Evolutionary conservation across 2,888 invertebrate genomes (phyloP).

Genomic region (Amiota minor): DNA sequence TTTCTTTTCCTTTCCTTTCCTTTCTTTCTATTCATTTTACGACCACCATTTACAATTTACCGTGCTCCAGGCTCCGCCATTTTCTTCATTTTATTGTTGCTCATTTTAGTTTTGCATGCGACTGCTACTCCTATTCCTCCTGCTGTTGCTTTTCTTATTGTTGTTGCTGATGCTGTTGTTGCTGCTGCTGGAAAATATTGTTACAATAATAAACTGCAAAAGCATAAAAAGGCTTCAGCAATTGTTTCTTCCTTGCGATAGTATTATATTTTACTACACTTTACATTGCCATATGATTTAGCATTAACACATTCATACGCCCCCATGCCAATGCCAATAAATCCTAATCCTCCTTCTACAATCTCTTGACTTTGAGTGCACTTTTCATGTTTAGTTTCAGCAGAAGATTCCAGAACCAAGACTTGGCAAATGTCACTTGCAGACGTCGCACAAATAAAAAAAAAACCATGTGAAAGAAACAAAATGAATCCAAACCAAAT

Average conservation of each 20-base stretch:
- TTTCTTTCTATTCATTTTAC: background rate
- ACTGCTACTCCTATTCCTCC: background rate
- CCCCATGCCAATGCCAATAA: background rate
- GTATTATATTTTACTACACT: background rate
- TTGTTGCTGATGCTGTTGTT: background rate
- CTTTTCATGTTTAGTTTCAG: constrained; percentile 19
- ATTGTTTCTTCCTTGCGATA: background rate
- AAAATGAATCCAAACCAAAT: constrained; percentile 5
- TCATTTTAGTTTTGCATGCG: background rate
- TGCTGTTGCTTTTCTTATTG: background rate
- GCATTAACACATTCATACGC: constrained; percentile 13
- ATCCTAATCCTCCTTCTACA: background rate
- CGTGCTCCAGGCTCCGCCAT: too few species aligned
- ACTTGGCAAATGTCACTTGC: constrained; percentile 22
- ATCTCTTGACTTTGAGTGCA: constrained; percentile 12
- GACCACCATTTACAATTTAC: background rate
- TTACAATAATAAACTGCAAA: constrained; percentile 17
- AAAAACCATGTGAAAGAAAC: background rate
- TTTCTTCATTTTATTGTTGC: constrained; percentile 12
- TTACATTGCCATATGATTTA: constrained; percentile 4
- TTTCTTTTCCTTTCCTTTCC: constrained; percentile 10
- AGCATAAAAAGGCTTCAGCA: constrained; percentile 17
- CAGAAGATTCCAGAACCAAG: background rate
- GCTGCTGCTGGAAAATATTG: constrained; percentile 20
- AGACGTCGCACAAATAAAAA: constrained; percentile 4